Percentiles rank a stretch among this genome's conserved stretches.
phyloP scores from a whole-genome alignment of 1,140 invertebrate genomes.

The Xylocopa sonorina region DNA sequence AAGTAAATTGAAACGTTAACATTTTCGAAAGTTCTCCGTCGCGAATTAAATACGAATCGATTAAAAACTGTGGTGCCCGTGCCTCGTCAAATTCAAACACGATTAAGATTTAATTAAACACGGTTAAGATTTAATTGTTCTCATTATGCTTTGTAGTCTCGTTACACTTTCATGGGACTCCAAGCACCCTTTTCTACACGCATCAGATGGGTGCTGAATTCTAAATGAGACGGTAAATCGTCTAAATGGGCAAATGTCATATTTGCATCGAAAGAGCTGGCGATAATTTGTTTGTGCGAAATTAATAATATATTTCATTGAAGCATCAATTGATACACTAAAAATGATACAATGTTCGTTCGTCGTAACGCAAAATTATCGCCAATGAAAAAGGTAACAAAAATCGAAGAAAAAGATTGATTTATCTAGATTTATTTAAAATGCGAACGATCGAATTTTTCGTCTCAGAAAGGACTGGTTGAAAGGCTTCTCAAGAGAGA shows the following conservation, averaged over 20 bases:
- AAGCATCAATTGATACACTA: too few relatives aligned
- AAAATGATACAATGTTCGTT: too few relatives aligned
- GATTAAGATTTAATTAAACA: constrained; percentile 15
- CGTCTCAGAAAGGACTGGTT: not conserved
- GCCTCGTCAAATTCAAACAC: not conserved
- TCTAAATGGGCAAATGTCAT: not conserved
- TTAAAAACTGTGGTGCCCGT: not conserved
- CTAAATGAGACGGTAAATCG: not conserved
- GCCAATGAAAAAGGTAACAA: too few relatives aligned
- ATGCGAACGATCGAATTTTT: too few relatives aligned
- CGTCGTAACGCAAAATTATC: too few relatives aligned
- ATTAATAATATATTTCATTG: too few relatives aligned
- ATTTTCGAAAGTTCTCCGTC: too few relatives aligned
- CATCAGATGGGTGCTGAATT: not conserved
- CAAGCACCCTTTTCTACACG: not conserved
- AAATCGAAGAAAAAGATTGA: too few relatives aligned
- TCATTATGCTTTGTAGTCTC: constrained; percentile 16
- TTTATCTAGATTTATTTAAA: too few relatives aligned
- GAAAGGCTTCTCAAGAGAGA: constrained; percentile 17
- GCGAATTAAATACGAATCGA: not conserved
- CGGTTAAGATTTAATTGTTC: constrained; percentile 20
- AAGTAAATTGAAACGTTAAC: too few relatives aligned
- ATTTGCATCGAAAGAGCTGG: not conserved
- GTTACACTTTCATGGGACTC: not conserved
- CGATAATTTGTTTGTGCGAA: not conserved